Evolutionary conservation across 2,888 invertebrate species (phyloP), one percentile per base, ranked within the genome.

Genomic region (Heliconius hortense): DNA sequence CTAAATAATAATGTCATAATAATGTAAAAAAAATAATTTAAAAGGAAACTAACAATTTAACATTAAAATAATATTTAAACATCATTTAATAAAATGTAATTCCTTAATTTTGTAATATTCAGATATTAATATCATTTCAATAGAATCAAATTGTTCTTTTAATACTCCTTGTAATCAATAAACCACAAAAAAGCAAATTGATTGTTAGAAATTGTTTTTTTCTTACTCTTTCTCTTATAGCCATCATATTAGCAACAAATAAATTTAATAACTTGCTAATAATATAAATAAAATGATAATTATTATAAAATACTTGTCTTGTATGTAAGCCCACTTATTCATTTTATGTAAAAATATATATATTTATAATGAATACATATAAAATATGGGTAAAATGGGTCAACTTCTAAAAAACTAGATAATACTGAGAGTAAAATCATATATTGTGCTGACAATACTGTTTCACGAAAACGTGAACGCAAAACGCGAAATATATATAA

Each of bases 351-450:
- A 60, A 73, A 73, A 67, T 62, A 74, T 63, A 66, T 59, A 66
- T 59, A 64, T 56, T 70, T 64, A 59, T 59, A 74, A 35, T n/a
- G 39, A 43, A 74, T 31, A 63, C 43, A 66, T 71, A 59, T 69
- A 63, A n/a, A 60, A 39, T 68, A 76, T 59, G 66, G 67, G 84
- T 87, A 88, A 84, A 89, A 92, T 92, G 91, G 90, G 90, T 90
- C 90, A 82, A 87, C 87, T 82, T 87, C 87, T 91, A 91, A 82
- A 86, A 86, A 88, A 73, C 82, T 83, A 82, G 74, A 80, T 92
- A 92, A 92, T 92, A 92, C 92, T 92, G 92, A 88, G 88, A 87
- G 62, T 70, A 83, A 77, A 74, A 78, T 77, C 75, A 79, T 77
- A 76, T 75, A 60, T 78, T 77, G 78, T 75, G 78, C 78, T 80